Evolutionary conservation across 1,140 invertebrate genomes (phyloP), one percentile per base, ranked within the genome.

Genomic region (Tetragonula clypearis): DNA sequence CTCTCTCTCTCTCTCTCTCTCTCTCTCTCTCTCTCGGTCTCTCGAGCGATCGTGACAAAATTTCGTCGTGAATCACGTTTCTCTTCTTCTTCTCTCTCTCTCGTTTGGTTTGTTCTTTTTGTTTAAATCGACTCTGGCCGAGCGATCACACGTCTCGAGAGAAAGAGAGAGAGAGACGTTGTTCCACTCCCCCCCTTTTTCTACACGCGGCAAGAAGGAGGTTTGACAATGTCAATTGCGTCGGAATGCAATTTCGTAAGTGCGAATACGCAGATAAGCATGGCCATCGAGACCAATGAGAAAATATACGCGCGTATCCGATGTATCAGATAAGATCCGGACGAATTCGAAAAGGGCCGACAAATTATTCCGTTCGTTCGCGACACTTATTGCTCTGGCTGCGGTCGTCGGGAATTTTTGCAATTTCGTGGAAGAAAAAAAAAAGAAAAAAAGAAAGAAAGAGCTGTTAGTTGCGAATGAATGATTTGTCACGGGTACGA

Each of bases 171-270:
- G 30, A 30, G 1, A 30, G 30, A 30, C 30, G 30, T 1, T 30
- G 30, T 30, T 30, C 30, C 30, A 30, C 30, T 30, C 30, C 30
- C 1, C 30, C n/a, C n/a, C n/a, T n/a, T n/a, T n/a, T n/a, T n/a
- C n/a, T n/a, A n/a, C n/a, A n/a, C n/a, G n/a, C n/a, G n/a, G 30
- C 41, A 41, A 41, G 12, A 58, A 66, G 30, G 30, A 30, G 30
- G 35, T 80, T 85, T 85, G 83, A 85, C 83, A 85, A 80, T 79
- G 75, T 79, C 30, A 30, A 77, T 85, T 82, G 83, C 66, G 72
- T 56, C 30, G 83, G 83, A 85, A 85, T 85, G 86, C 69, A 87
- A 62, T 86, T 73, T 58, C 71, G 79, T 71, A 86, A 88, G 86
- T 62, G 79, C 75, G 75, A 88, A 41, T 8, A 88, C 83, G n/a